phyloP scores from a whole-genome alignment of 2,797 vertebrate species.

The Hippoglossus hippoglossus region DNA sequence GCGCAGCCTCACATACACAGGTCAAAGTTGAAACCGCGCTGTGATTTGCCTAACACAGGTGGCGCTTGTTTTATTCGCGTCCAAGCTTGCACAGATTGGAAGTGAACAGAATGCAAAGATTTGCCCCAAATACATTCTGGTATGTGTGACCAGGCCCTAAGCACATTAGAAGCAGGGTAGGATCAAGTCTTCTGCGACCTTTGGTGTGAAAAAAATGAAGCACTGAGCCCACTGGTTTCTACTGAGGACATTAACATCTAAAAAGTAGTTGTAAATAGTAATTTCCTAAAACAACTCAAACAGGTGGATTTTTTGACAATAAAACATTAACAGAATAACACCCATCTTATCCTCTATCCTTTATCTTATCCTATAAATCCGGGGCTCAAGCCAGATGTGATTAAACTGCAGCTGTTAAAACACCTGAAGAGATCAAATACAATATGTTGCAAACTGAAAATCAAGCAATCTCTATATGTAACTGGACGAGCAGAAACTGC shows the following conservation, averaged over 20 bases:
- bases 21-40: too few relatives aligned
- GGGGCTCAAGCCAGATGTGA: neutral
- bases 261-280: neutral
- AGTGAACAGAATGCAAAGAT: too few relatives aligned
- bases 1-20: too few relatives aligned
- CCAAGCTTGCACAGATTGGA: too few relatives aligned
- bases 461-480: neutral
- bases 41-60: too few relatives aligned
- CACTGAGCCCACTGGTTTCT: neutral
- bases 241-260: too few relatives aligned
- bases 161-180: too few relatives aligned
- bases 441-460: neutral
- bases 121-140: too few relatives aligned
- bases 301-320: neutral
- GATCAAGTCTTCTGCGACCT: neutral
- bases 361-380: neutral
- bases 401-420: neutral
- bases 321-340: neutral
- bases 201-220: neutral
- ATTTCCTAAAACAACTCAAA: neutral
- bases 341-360: neutral
- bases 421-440: neutral
- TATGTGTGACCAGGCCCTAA: too few relatives aligned
- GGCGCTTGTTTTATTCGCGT: too few relatives aligned
- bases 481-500: neutral